These are phyloP conservation scores for human DNA, from an alignment of 2,113 vertebrate species.

Conservation along the genomic window GRCh38 chr4:16996501-16997000, in stretches of 20 bases:
- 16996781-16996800: too few species aligned
- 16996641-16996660: neutral
- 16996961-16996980: conserved; percentile 15
- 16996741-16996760: too few species aligned
- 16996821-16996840: too few species aligned
- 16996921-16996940: neutral
- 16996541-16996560: too few species aligned
- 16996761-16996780: too few species aligned
- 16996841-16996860: too few species aligned
- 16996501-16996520: neutral
- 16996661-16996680: too few species aligned
- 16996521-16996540: neutral
- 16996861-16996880: too few species aligned
- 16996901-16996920: too few species aligned
- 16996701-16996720: accelerated
- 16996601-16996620: neutral
- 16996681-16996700: too few species aligned
- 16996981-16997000: neutral
- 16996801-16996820: too few species aligned
- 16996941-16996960: neutral
- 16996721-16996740: too few species aligned
- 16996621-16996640: neutral
- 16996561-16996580: accelerated
- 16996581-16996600: neutral
- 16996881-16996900: accelerated